Evolutionary conservation across 2,888 invertebrate genomes (phyloP).

Genomic region (Dynastes tityus): DNA sequence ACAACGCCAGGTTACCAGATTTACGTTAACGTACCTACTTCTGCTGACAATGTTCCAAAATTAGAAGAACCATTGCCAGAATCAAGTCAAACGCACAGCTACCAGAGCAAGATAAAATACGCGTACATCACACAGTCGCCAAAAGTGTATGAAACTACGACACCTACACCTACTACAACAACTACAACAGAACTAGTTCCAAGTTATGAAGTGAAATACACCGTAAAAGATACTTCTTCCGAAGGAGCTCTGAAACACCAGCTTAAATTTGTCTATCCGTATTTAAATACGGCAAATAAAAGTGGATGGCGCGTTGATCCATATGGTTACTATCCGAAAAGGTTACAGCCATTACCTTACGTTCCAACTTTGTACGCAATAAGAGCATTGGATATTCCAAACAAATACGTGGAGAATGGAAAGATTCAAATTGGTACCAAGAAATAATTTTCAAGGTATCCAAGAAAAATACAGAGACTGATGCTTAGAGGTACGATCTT

Average conservation of each 20-base stretch:
- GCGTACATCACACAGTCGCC: conserved; percentile 22
- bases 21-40: conserved; percentile 25
- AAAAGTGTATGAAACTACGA: conserved; percentile 49
- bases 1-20: conserved; percentile 62
- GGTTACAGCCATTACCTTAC: conserved; percentile 64
- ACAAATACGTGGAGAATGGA: conserved; percentile 16
- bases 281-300: conserved; percentile 55
- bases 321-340: conserved; percentile 66
- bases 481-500: not conserved
- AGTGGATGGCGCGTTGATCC: conserved; percentile 65
- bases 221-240: conserved; percentile 30
- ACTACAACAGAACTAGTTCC: conserved; percentile 54
- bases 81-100: conserved; percentile 50
- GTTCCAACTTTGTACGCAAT: conserved; percentile 66
- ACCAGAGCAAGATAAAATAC: conserved; percentile 34
- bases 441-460: not conserved
- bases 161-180: conserved; percentile 57
- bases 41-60: conserved; percentile 35
- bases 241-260: conserved; percentile 56
- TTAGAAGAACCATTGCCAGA: conserved; percentile 49
- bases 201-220: conserved; percentile 43
- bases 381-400: conserved; percentile 59
- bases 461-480: not conserved
- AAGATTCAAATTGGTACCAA: not conserved
- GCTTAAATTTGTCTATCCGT: conserved; percentile 67